These are phyloP conservation scores for Labroides dimidiatus DNA, from an alignment of 2,797 vertebrate genomes.

Conservation along the genomic window DNA sequence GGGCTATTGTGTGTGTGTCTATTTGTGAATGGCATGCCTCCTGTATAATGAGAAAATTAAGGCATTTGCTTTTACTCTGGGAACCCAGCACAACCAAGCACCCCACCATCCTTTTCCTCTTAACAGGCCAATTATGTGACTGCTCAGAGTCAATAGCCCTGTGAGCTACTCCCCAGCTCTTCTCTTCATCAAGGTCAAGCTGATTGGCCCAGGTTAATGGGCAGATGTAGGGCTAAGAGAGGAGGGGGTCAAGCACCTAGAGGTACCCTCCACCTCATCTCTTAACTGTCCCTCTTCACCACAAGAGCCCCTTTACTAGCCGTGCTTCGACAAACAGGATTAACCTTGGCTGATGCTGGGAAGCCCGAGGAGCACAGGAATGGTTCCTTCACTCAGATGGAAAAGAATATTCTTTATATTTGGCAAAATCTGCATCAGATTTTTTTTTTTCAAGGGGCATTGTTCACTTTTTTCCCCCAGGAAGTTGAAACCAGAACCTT, in stretches of 20 bases:
- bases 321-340: conserved; percentile 77
- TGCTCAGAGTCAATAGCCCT: conserved; percentile 75
- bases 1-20: too few species aligned
- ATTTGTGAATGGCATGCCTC: neutral
- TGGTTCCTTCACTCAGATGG: conserved; percentile 24
- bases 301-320: conserved; percentile 75
- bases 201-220: conserved; percentile 87
- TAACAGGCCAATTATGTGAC: conserved; percentile 81
- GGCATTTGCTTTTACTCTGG: conserved; percentile 35
- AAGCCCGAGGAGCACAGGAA: conserved; percentile 27
- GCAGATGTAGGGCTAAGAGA: conserved; percentile 79
- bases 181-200: conserved; percentile 85
- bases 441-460: neutral
- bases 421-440: neutral
- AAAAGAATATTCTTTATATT: neutral
- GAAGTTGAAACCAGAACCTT: too few species aligned
- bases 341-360: conserved; percentile 72
- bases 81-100: conserved; percentile 38
- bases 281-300: conserved; percentile 80
- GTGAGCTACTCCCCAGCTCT: conserved; percentile 72
- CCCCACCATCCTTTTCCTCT: conserved; percentile 55
- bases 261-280: conserved; percentile 82
- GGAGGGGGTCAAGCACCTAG: conserved; percentile 82
- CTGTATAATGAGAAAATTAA: conserved; percentile 8
- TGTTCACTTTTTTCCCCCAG: too few species aligned